Conservation (phyloP, 2,888 invertebrate genomes). For the Volucella bombylans region DNA sequence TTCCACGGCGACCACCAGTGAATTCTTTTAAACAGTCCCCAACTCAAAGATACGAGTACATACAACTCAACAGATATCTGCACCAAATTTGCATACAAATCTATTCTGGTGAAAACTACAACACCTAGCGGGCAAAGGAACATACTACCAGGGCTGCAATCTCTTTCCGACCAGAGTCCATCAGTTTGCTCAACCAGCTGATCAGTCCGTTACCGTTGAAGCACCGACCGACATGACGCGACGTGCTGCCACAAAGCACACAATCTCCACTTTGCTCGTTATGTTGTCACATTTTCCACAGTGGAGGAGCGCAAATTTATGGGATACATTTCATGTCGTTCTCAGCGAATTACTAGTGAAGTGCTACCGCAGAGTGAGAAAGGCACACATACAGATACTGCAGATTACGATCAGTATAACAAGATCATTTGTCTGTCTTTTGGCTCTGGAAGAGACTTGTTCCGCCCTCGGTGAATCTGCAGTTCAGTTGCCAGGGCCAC, state of each 20-base stretch:
- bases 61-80: conserved; percentile 28
- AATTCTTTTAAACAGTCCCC: conserved; percentile 26
- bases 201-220: conserved; percentile 23
- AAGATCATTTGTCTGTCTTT: conserved; percentile 73
- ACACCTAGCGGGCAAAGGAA: conserved; percentile 55
- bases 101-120: conserved; percentile 62
- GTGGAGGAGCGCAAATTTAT: conserved; percentile 64
- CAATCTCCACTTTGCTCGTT: conserved; percentile 57
- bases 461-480: conserved; percentile 62
- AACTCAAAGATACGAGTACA: neutral
- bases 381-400: conserved; percentile 50
- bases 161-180: conserved; percentile 42
- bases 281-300: conserved; percentile 70
- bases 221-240: conserved; percentile 23
- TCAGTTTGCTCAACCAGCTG: conserved; percentile 60
- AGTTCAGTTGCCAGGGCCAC: conserved; percentile 33
- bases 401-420: conserved; percentile 70
- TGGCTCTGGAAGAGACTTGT: conserved; percentile 66
- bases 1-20: conserved; percentile 26
- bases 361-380: conserved; percentile 66
- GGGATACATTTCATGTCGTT: conserved; percentile 70
- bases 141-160: conserved; percentile 53
- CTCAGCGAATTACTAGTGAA: conserved; percentile 66
- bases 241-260: conserved; percentile 46
- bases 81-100: conserved; percentile 68